Evolutionary conservation across 1,140 invertebrate species (phyloP).

Genomic region (Temnothorax nylanderi): DNA sequence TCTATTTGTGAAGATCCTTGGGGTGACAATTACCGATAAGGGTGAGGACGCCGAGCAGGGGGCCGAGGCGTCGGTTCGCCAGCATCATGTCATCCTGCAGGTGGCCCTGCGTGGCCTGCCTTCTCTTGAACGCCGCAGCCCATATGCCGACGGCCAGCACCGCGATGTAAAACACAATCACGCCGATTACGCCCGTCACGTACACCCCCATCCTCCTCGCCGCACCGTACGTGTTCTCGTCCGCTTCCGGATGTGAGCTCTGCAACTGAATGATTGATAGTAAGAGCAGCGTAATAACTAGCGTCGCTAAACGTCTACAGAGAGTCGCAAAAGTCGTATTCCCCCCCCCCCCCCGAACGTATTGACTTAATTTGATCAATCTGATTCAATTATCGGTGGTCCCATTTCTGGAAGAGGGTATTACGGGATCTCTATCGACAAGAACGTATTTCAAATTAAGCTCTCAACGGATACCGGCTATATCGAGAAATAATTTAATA

Average conservation of each 20-base stretch:
- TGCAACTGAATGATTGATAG: constrained; percentile 54
- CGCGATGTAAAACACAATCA: constrained; percentile 90
- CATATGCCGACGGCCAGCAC: constrained; percentile 91
- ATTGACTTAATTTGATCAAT: too few relatives aligned
- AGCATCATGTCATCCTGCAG: constrained; percentile 89
- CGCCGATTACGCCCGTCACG: constrained; percentile 89
- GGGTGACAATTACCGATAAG: constrained; percentile 88
- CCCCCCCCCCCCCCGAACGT: neutral
- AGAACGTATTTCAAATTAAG: neutral
- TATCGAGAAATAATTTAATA: neutral
- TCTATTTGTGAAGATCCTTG: neutral
- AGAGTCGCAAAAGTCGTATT: neutral
- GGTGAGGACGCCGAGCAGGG: constrained; percentile 92
- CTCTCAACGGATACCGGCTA: neutral
- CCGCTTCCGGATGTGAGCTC: constrained; percentile 39
- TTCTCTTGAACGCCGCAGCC: constrained; percentile 89
- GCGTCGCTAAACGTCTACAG: neutral
- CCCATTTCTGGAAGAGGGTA: neutral
- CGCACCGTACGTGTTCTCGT: constrained; percentile 37
- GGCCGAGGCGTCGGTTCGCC: constrained; percentile 91
- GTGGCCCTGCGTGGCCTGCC: constrained; percentile 83
- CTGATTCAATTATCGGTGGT: neutral
- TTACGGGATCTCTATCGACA: neutral
- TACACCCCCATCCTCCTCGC: constrained; percentile 83
- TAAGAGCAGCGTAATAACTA: constrained; percentile 3